Conservation (phyloP, 2,888 invertebrate species). For the Lutraria lutraria region DNA sequence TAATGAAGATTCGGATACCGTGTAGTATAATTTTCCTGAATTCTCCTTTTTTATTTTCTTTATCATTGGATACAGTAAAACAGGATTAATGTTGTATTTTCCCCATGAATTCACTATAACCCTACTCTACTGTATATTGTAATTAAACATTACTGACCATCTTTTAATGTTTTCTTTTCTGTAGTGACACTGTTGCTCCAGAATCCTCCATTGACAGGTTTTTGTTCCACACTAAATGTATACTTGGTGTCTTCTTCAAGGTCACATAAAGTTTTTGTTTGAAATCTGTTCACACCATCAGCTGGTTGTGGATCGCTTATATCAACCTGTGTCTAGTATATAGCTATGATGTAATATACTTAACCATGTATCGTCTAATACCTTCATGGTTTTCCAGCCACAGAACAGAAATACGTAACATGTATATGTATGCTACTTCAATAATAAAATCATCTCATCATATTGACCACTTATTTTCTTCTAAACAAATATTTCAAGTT, state of each 20-base stretch:
- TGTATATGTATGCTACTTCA: too few species aligned
- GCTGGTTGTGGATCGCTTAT: background rate
- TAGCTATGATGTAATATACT: background rate
- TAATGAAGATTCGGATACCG: too few species aligned
- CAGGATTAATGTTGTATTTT: background rate
- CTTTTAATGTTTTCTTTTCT: background rate
- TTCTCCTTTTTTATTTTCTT: too few species aligned
- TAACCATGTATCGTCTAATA: background rate
- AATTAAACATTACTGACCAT: background rate
- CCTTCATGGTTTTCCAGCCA: background rate
- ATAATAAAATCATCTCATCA: too few species aligned
- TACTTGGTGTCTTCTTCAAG: conserved; percentile 10
- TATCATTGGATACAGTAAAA: background rate
- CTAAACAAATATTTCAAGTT: too few species aligned
- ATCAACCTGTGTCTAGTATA: background rate
- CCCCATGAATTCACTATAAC: background rate
- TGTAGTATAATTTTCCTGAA: too few species aligned
- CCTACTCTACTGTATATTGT: background rate
- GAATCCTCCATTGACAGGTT: background rate
- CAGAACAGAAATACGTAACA: too few species aligned
- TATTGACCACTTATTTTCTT: too few species aligned
- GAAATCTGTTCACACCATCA: background rate
- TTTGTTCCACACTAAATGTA: background rate
- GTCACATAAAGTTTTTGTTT: background rate
- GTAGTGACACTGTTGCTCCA: background rate